Evolutionary conservation across 2,797 vertebrate genomes (phyloP), one percentile per base, ranked within the genome.

Genomic region (Hemibagrus guttatus): DNA sequence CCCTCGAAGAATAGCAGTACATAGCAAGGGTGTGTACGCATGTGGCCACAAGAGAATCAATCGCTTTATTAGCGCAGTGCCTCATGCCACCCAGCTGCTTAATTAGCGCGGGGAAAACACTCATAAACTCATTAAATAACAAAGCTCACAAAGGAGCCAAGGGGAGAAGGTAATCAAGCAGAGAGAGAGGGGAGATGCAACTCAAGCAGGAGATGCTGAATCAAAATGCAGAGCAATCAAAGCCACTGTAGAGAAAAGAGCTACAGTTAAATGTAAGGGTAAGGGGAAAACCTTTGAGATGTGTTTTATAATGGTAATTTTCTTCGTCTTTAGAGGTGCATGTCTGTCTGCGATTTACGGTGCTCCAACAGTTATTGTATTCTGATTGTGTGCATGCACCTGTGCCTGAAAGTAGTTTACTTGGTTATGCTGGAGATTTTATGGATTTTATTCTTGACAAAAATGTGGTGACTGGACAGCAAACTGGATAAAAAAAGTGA

Each of bases 101-200:
- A 87, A 91, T 87, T 88, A 88, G 80, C 84, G 88, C 39, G 81
- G 86, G 86, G 78, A 80, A 84, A 83, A 88, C 81, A 83, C 68
- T 64, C 66, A 35, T 81, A 74, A 88, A 75, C 78, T 88, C 78
- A 81, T 88, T 85, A 91, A 79, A 64, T 86, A 90, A 89, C 81
- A 66, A 74, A 64, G 69, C 83, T 75, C 11, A 49, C 83, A 58
- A 56, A 75, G 68, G 61, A 87, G 86, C 74, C 71, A 58, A 56
- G 12, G 83, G 68, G 81, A 86, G 72, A 79, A 83, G 39, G 86
- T 78, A 84, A 80, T 84, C 86, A 84, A 49, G 82, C 39, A 13
- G n/a, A 69, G 31, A 13, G 84, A 49, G n/a, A 8, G 58, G 19
- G 23, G 46, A 52, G 74, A 52, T 54, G 79, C 19, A 52, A 14